These are phyloP conservation scores for Disparrhopalites patrizii DNA, from an alignment of 2,888 invertebrate species.

Conservation along the genomic window DNA sequence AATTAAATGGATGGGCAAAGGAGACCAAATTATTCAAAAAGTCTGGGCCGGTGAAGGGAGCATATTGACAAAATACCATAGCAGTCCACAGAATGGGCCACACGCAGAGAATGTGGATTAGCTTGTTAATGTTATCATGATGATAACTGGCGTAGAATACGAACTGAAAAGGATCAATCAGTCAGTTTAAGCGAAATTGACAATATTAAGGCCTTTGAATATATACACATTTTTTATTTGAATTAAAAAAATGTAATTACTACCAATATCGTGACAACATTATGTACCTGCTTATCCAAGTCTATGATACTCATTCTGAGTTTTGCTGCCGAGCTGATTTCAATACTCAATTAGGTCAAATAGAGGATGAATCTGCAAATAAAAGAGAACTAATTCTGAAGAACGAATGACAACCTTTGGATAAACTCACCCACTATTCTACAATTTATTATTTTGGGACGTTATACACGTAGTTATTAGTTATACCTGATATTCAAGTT, in stretches of 20 bases:
- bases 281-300: constrained; percentile 42
- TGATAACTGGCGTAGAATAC: constrained; percentile 48
- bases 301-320: constrained; percentile 42
- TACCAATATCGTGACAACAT: not conserved
- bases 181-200: too few relatives aligned
- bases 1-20: constrained; percentile 42
- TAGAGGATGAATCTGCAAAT: too few relatives aligned
- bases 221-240: not conserved
- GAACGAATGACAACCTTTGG: too few relatives aligned
- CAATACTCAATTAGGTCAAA: too few relatives aligned
- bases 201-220: not conserved
- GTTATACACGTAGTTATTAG: too few relatives aligned
- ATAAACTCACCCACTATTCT: too few relatives aligned
- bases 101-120: constrained; percentile 47
- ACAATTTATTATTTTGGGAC: too few relatives aligned
- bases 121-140: constrained; percentile 42
- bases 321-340: too few relatives aligned
- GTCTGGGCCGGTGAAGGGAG: constrained; percentile 34
- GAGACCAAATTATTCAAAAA: constrained; percentile 22
- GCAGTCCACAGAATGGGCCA: constrained; percentile 48
- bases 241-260: not conserved
- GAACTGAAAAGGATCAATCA: constrained; percentile 40
- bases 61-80: constrained; percentile 34
- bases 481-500: too few relatives aligned
- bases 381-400: too few relatives aligned